Base-by-base conservation (phyloP, 1,140 invertebrate species). In the Dendroctonus valens region DNA sequence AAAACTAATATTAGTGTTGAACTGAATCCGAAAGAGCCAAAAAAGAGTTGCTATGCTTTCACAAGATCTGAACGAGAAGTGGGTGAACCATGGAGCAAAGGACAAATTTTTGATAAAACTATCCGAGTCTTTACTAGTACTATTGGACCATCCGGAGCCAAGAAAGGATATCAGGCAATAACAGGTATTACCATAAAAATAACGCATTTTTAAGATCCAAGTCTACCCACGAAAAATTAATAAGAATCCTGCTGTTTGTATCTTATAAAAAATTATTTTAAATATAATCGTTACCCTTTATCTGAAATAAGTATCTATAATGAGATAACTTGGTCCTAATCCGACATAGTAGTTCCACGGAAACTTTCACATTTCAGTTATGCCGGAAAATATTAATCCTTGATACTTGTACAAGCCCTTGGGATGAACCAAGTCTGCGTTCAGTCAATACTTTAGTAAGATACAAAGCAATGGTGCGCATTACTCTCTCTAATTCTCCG, bases 61-160 rank as follows among this genome's bases (percentile, higher is more conserved):
- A 87, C 89, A 2, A 81, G 79, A 59, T 74, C 75, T 7, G 76
- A 78, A 52, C 69, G 69, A 41, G 70, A 72, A 55, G 72, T 72
- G 3, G 79, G 81, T 14, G 84, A 87, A 74, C 79, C 85, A 6
- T 95, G 93, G 93, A 87, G 89, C 50, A 87, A 86, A 66, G 80
- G 85, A 1, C 83, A 88, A 74, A 90, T 96, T 72, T 88, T 89
- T 59, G 92, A 94, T 76, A 85, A 86, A 74, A 86, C 87, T 41
- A 83, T 93, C 40, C 83, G 92, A 65, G 85, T 86, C 9, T 93
- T 94, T 65, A 87, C 81, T 59, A 88, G 90, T 0, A 85, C 86
- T 14, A 75, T 94, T n/a, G 92, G 92, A 4, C 91, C 91, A n/a
- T 86, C 90, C 38, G 92, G 89, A 39, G 89, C 88, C 0, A 81